Conservation (phyloP, 2,113 vertebrate genomes). For the Buteo buteo region DNA sequence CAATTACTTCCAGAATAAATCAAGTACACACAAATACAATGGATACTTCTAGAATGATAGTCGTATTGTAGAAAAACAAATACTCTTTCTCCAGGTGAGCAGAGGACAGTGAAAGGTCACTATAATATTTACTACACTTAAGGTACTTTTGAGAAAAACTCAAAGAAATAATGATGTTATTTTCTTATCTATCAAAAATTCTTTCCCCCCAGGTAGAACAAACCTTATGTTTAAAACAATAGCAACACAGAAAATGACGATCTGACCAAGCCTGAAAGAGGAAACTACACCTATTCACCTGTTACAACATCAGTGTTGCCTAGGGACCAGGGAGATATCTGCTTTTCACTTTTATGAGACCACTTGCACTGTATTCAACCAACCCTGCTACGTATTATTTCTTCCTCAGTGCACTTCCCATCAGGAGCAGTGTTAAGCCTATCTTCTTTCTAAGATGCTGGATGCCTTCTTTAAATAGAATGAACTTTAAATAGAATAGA, state of each 20-base stretch:
- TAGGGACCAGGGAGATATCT: not conserved
- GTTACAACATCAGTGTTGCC: not conserved
- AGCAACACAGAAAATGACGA: not conserved
- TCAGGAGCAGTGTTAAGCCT: not conserved
- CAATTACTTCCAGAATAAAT: not conserved
- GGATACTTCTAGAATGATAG: not conserved
- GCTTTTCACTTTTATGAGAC: not conserved
- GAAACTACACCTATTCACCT: not conserved
- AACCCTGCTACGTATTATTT: not conserved
- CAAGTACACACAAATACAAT: not conserved
- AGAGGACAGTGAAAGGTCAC: not conserved
- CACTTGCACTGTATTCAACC: not conserved
- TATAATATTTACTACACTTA: not conserved
- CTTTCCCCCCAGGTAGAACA: not conserved
- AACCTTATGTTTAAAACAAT: conserved; percentile 42
- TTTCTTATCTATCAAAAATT: not conserved
- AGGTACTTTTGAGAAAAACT: not conserved
- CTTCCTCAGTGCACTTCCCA: not conserved
- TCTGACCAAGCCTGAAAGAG: not conserved
- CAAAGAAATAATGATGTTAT: not conserved
- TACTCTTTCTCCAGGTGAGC: not conserved
- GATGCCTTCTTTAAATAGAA: not conserved
- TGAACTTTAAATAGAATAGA: not conserved
- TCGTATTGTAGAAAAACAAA: not conserved
- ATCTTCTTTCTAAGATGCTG: not conserved